Conservation (phyloP, 2,888 invertebrate species). For the Conus canariensis region DNA sequence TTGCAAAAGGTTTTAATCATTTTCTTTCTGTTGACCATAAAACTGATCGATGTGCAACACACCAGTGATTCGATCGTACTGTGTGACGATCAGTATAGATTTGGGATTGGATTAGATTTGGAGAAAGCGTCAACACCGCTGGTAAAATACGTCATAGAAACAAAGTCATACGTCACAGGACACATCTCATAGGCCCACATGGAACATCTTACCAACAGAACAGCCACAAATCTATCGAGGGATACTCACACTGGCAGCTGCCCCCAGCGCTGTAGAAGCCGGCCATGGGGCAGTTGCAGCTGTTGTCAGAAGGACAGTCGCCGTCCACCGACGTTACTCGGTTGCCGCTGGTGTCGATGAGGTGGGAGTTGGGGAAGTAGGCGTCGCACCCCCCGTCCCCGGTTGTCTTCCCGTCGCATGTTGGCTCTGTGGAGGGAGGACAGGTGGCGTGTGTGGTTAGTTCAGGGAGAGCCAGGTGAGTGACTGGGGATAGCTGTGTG, state of each 20-base stretch:
- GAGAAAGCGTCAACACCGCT: no score
- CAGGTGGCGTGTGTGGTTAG: neutral
- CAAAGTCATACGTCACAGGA: no score
- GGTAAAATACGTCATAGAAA: no score
- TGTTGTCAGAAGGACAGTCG: conserved; percentile 46
- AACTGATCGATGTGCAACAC: no score
- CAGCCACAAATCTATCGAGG: no score
- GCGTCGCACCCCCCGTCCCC: conserved; percentile 44
- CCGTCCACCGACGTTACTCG: conserved; percentile 43
- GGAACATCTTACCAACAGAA: no score
- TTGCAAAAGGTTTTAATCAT: no score
- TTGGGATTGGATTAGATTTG: no score
- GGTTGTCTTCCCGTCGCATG: conserved; percentile 41
- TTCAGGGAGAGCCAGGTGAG: neutral
- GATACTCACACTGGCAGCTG: conserved; percentile 52
- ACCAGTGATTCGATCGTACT: no score
- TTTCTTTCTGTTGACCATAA: no score
- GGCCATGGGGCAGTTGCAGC: conserved; percentile 50
- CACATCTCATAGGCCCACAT: no score
- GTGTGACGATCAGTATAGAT: no score
- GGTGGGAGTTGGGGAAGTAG: conserved; percentile 43
- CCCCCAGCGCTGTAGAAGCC: conserved; percentile 53
- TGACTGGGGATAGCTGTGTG: neutral
- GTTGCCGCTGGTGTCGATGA: conserved; percentile 43
- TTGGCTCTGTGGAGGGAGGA: neutral